A percentile compares a stretch with the other conserved stretches of the same genome.
These are phyloP conservation scores for Nothoprocta perdicaria DNA, from an alignment of 2,113 vertebrate species.

Conservation along the genomic window DNA sequence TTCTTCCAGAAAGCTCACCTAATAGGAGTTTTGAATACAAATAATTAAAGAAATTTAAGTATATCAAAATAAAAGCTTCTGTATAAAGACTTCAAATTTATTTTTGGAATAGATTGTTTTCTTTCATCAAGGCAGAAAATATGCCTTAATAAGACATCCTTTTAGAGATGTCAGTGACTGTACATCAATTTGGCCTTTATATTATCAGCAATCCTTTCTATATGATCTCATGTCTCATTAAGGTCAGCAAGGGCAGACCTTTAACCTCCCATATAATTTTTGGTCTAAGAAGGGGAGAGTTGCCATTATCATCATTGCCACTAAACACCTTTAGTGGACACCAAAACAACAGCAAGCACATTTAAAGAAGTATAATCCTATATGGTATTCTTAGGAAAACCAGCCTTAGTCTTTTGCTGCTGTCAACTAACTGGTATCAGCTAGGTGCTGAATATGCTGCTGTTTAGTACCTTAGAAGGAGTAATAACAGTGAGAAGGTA, in stretches of 20 bases:
- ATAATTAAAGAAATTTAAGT: neutral
- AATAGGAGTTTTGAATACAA: neutral
- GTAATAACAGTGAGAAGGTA: neutral
- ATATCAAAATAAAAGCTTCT: neutral
- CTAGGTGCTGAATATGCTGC: neutral
- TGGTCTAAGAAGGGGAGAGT: neutral
- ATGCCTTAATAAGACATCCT: neutral
- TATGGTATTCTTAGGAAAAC: neutral
- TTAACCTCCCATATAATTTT: neutral
- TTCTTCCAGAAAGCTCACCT: neutral
- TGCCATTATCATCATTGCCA: neutral
- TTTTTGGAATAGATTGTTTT: neutral
- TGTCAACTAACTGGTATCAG: neutral
- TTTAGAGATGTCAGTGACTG: neutral
- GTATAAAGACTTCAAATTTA: neutral
- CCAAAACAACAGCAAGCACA: neutral
- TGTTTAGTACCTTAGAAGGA: neutral
- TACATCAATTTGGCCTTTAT: neutral
- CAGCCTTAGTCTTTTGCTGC: neutral
- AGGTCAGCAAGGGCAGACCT: neutral
- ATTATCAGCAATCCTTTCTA: neutral
- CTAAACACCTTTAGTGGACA: neutral
- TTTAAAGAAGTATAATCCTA: neutral
- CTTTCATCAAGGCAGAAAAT: neutral
- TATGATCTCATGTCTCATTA: neutral